These are phyloP conservation scores for Phyllostomus hastatus DNA, from an alignment of 2,113 vertebrate species.

Conservation along the genomic window DNA sequence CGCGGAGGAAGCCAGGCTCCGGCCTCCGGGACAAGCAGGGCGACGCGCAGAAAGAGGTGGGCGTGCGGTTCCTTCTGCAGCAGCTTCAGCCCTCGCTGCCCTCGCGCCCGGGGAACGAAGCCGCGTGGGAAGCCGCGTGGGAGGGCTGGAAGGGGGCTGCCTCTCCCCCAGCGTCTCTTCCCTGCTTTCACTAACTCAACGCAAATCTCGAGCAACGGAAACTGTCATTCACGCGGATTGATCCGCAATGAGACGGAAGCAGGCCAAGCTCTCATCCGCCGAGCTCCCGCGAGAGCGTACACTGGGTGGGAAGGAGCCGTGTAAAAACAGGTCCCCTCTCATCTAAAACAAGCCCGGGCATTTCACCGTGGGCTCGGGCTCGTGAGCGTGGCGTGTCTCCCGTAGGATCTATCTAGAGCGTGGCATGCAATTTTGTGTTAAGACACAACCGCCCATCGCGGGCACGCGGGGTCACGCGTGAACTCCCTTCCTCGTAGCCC, in stretches of 20 bases:
- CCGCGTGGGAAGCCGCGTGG: accelerated
- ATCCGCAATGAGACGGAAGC: neutral
- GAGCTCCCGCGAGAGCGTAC: neutral
- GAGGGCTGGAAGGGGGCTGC: neutral
- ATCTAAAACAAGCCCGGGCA: neutral
- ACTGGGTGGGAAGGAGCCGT: neutral
- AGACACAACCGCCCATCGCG: neutral
- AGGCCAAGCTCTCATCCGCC: neutral
- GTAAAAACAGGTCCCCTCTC: neutral
- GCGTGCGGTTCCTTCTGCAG: neutral
- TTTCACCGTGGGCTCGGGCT: neutral
- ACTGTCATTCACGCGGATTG: neutral
- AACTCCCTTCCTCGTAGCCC: neutral
- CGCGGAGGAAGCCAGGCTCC: neutral
- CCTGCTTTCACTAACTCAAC: too few species aligned
- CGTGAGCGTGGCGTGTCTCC: neutral
- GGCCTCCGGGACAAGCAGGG: neutral
- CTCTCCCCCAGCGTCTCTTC: neutral
- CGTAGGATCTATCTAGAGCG: neutral
- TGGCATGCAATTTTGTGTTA: neutral
- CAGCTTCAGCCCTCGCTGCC: neutral
- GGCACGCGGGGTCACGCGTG: neutral
- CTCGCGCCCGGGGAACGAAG: accelerated
- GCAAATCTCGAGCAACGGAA: neutral
- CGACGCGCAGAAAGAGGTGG: neutral